Evolutionary conservation across 2,113 vertebrate species (phyloP), one percentile per base, ranked within the genome.

Genomic region (Sisor rabdophorus): DNA sequence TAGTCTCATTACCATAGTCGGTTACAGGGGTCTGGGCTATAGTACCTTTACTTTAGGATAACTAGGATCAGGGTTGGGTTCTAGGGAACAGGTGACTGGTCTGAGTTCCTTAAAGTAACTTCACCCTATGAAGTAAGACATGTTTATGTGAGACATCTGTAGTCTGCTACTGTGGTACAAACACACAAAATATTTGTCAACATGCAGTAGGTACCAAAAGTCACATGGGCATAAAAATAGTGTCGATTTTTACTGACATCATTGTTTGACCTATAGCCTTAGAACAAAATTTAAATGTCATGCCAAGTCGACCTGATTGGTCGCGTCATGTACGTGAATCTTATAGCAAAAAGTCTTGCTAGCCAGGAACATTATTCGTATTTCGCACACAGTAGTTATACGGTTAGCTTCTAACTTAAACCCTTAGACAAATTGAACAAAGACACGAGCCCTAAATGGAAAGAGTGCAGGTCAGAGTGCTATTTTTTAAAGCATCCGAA

Each of bases 321-420:
- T 40, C 16, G 55, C 52, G 64, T 76, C 40, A 16, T 48, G 11
- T 7, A 52, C 19, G 54, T 20, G 19, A 36, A 69, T 24, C 24
- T 36, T 52, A 70, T 44, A 52, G 65, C 26, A 52, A 56, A 52
- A 56, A 12, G 63, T 68, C 48, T 30, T 50, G 53, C 72, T 36
- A 52, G 44, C 56, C 22, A 56, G 58, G 44, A 32, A 65, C 73
- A 65, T 75, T 56, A 20, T 54, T 76, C 36, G 3, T 8, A 76
- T 32, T 67, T 32, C 44, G 61, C 36, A 47, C 55, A 76, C 73
- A 76, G 73, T 54, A 75, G 61, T 54, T 56, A 24, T 40, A 55
- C 53, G 47, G 61, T 40, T 67, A 44, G 44, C 50, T 67, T 61
- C 52, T 47, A 50, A 30, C 60, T 22, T 65, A 36, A 63, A 65